Evolutionary conservation across 2,888 invertebrate genomes (phyloP), one percentile per base, ranked within the genome.

Genomic region (Oeneis ivallda): DNA sequence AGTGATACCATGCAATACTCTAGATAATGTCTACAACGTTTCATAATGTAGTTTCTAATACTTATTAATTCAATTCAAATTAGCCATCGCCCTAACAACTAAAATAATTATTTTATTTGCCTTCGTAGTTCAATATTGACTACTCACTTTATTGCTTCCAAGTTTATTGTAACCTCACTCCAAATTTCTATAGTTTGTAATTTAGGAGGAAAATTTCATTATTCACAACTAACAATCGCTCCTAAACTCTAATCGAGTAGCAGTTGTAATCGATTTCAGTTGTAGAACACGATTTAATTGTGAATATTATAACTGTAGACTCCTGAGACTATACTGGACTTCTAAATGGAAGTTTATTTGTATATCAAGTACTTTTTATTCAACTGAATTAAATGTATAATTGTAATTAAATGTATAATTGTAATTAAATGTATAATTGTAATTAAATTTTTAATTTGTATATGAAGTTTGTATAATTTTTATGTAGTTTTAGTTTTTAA

Each of bases 121-220:
- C n/a, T 47, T 47, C 47, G 47, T 9, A 56, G 11, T 56, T 41
- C 17, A 56, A 56, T 41, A 56, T 17, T 41, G 17, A 19, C 6
- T 56, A 19, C 19, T 56, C 41, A 17, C 41, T 56, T 19, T 19
- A 56, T 52, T 41, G 56, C 39, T 17, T 56, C 19, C 19, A 13
- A 56, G 56, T 56, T 39, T 41, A 59, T 49, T 47, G 59, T 15
- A 39, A 17, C 34, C 34, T 17, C 37, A 59, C 59, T 59, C 7
- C 60, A 8, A 19, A 60, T 60, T 39, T 39, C 39, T 56, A 41
- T 3, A 61, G 61, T 52, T 61, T 43, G 61, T 52, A 52, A 61
- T 52, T 52, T 52, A 61, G 19, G 6, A 11, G 41, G 41, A 52
- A 61, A 61, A 52, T 61, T 61, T 61, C 39, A 26, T 41, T 49